Evolutionary conservation across 2,797 vertebrate species (phyloP).

Genomic region (Sebastes elongatus): DNA sequence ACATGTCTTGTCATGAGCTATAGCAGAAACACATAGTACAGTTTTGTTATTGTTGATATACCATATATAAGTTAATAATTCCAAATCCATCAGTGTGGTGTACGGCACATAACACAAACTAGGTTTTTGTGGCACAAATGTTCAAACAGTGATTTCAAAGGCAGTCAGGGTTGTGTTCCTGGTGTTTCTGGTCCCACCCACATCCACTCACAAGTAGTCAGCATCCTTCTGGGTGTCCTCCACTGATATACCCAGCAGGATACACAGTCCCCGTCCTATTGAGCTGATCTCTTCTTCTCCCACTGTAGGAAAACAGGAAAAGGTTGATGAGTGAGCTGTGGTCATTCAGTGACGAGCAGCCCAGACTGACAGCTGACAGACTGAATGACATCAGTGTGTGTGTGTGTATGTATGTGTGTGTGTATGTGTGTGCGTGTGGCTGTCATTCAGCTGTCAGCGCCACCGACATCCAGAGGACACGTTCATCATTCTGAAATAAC

Average conservation of each 20-base stretch:
- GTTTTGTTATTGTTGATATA: no score
- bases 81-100: background rate
- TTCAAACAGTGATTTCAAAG: background rate
- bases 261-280: constrained; percentile 92
- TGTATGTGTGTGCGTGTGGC: no score
- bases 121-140: background rate
- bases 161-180: background rate
- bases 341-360: background rate
- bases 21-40: no score
- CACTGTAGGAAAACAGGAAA: constrained; percentile 78
- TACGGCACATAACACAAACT: background rate
- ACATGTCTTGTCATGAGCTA: no score
- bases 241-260: constrained; percentile 92
- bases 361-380: background rate
- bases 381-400: background rate
- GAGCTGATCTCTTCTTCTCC: constrained; percentile 91
- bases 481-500: background rate
- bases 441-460: background rate
- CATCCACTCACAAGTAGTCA: constrained; percentile 92
- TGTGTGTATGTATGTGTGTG: no score
- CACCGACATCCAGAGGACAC: background rate
- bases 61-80: no score
- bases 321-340: background rate
- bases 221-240: constrained; percentile 93
- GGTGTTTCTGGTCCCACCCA: background rate